These are phyloP conservation scores for Ridgeia piscesae DNA, from an alignment of 1,140 invertebrate species.

Conservation along the genomic window DNA sequence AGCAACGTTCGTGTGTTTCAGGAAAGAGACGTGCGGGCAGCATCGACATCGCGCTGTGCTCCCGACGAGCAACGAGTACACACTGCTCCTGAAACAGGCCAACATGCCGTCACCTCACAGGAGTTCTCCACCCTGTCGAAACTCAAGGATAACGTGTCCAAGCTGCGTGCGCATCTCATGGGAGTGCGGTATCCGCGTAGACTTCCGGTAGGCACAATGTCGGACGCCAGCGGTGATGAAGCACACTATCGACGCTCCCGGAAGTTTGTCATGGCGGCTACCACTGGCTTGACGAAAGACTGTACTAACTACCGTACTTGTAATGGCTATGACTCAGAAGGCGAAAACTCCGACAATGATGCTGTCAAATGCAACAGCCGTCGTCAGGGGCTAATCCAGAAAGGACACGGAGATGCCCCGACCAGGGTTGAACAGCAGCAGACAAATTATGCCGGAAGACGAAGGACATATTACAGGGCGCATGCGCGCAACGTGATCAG, in stretches of 20 bases:
- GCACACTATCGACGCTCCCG: neutral
- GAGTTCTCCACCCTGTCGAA: neutral
- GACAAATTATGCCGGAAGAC: neutral
- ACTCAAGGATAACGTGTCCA: neutral
- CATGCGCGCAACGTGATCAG: neutral
- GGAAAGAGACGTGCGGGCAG: neutral
- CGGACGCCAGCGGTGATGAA: neutral
- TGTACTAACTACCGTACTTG: neutral
- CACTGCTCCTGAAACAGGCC: neutral
- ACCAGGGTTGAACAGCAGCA: neutral
- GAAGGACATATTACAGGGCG: neutral
- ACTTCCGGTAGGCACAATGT: neutral
- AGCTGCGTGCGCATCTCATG: neutral
- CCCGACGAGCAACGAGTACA: neutral
- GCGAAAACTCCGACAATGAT: neutral
- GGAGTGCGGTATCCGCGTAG: neutral
- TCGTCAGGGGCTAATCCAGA: neutral
- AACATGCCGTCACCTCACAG: neutral
- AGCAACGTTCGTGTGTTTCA: neutral
- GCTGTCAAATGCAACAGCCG: neutral
- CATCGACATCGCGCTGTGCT: neutral
- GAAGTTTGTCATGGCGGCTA: neutral
- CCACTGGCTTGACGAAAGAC: neutral
- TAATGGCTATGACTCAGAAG: neutral
- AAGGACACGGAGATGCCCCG: neutral